Percentiles rank a stretch among this genome's conserved stretches.
These are phyloP conservation scores for Diaprepes abbreviatus DNA, from an alignment of 2,888 invertebrate genomes.

Conservation along the genomic window DNA sequence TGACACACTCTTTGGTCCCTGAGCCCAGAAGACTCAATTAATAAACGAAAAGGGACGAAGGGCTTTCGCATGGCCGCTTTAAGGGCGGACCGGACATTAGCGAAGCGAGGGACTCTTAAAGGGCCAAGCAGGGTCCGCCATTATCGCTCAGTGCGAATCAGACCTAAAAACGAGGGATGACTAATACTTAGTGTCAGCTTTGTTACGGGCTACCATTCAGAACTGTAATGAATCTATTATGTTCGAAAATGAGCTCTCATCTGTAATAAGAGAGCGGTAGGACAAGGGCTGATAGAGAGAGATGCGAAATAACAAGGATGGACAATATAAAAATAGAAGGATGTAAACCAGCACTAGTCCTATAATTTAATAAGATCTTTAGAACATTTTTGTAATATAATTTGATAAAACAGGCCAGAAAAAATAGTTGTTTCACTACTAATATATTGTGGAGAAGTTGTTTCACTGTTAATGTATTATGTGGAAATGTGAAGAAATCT, in stretches of 20 bases:
- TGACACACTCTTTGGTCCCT: constrained; percentile 46
- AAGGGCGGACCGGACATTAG: constrained; percentile 51
- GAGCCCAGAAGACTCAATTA: constrained; percentile 50
- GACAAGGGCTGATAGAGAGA: constrained; percentile 5
- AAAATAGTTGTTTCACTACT: no score
- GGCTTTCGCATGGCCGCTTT: constrained; percentile 49
- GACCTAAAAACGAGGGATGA: constrained; percentile 62
- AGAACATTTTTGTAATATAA: no score
- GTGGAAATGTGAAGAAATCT: no score
- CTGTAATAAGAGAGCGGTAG: constrained; percentile 21
- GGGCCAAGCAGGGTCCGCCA: constrained; percentile 51
- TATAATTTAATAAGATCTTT: no score
- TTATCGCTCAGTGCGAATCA: constrained; percentile 58
- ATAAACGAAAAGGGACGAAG: constrained; percentile 49
- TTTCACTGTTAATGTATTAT: no score
- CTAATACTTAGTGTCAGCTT: constrained; percentile 64
- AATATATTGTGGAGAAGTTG: no score
- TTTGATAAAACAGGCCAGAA: no score
- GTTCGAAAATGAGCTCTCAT: constrained; percentile 58
- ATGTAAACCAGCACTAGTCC: no score
- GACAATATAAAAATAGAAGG: neutral
- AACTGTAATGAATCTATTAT: constrained; percentile 67
- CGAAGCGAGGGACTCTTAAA: constrained; percentile 42
- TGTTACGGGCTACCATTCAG: constrained; percentile 62
- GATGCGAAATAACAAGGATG: neutral